These are phyloP conservation scores for Cheilosia impressa DNA, from an alignment of 2,888 invertebrate genomes.

Conservation along the genomic window DNA sequence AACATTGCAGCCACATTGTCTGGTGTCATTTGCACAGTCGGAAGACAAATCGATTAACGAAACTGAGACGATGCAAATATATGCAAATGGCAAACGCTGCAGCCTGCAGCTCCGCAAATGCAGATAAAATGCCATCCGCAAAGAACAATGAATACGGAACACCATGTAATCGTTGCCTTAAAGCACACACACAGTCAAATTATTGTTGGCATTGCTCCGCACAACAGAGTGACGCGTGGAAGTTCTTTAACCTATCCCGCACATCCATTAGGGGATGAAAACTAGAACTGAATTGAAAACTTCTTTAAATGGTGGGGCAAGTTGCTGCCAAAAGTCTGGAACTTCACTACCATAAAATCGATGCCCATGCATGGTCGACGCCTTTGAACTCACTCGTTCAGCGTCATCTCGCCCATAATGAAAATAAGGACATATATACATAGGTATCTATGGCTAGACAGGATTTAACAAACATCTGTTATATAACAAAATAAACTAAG, in stretches of 20 bases:
- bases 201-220: slow-evolving; percentile 4
- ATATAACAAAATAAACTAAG: slow-evolving; percentile 11
- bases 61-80: slow-evolving; percentile 19
- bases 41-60: slow-evolving; percentile 30
- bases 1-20: slow-evolving; percentile 19
- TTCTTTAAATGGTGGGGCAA: neutral
- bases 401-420: neutral
- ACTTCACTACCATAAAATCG: slow-evolving; percentile 23
- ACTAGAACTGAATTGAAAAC: neutral
- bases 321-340: neutral
- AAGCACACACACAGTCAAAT: neutral
- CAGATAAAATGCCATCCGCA: neutral
- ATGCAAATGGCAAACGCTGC: slow-evolving; percentile 36
- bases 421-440: neutral
- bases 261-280: slow-evolving; percentile 1
- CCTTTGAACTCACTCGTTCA: neutral
- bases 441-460: slow-evolving; percentile 1
- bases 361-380: slow-evolving; percentile 13
- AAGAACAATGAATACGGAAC: slow-evolving; percentile 18
- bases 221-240: slow-evolving; percentile 20
- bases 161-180: neutral
- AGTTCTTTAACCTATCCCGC: slow-evolving; percentile 31
- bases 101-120: slow-evolving; percentile 8
- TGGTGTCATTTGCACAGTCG: slow-evolving; percentile 1
- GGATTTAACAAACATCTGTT: slow-evolving; percentile 24